phyloP scores from a whole-genome alignment of 2,113 vertebrate genomes.

The Campylomormyrus numenius region DNA sequence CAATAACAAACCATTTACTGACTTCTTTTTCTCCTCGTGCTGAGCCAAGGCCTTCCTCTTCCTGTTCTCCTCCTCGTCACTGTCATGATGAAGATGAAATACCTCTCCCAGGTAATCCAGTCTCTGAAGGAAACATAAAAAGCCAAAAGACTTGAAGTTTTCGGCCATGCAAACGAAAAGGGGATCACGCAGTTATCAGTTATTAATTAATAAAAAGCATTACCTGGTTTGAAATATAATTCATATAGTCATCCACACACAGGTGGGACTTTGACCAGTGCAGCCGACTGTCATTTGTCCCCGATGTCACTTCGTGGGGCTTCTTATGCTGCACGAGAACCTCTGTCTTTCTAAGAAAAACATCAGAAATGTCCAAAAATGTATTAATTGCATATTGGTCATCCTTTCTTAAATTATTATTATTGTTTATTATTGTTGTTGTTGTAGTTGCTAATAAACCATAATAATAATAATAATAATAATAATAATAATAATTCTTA shows the following conservation, averaged over 20 bases:
- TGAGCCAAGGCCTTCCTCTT: conserved; percentile 13
- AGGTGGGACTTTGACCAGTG: conserved; percentile 37
- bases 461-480: neutral
- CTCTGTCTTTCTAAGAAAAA: conserved; percentile 20
- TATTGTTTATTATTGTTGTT: neutral
- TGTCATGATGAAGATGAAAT: conserved; percentile 35
- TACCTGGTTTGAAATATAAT: conserved; percentile 41
- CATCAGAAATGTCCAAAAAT: neutral
- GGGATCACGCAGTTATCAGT: neutral
- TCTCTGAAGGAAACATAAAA: conserved; percentile 20
- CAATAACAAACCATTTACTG: neutral
- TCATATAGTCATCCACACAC: conserved; percentile 44
- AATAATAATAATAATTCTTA: neutral
- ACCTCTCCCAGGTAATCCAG: conserved; percentile 37
- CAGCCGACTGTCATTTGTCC: conserved; percentile 21
- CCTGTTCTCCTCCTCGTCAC: conserved; percentile 27
- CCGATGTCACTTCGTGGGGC: conserved; percentile 18
- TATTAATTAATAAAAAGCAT: neutral
- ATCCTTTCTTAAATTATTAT: neutral
- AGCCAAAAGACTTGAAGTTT: neutral
- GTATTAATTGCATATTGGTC: neutral
- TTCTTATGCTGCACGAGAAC: conserved; percentile 10
- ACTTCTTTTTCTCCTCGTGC: conserved; percentile 24
- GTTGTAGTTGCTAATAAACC: neutral
- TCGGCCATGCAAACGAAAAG: neutral